Conservation (phyloP, 2,797 vertebrate species). For the Urosaurus nigricauda region DNA sequence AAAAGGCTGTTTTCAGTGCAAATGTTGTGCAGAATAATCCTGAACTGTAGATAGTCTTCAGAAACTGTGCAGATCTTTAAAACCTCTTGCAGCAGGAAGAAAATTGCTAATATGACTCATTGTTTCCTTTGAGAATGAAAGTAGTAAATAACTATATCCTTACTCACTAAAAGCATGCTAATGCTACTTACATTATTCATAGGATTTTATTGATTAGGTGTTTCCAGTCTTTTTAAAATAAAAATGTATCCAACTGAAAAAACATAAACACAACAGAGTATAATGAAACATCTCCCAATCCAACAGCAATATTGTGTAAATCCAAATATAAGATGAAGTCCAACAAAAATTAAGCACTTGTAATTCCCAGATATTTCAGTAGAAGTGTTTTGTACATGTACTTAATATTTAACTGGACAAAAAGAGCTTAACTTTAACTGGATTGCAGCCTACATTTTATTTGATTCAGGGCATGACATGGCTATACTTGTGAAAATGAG, state of each 20-base stretch:
- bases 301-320: not conserved
- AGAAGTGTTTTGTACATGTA: not conserved
- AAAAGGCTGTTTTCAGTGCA: too few relatives aligned
- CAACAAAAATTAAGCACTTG: not conserved
- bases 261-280: not conserved
- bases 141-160: too few relatives aligned
- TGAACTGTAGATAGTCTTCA: too few relatives aligned
- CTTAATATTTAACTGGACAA: not conserved
- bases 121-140: too few relatives aligned
- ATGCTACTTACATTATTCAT: not conserved
- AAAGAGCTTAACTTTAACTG: not conserved
- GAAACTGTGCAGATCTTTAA: too few relatives aligned
- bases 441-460: not conserved
- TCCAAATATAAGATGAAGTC: not conserved
- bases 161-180: not conserved
- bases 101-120: too few relatives aligned
- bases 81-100: too few relatives aligned
- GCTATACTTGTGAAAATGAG: not conserved
- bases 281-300: not conserved
- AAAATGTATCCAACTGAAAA: not conserved
- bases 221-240: not conserved
- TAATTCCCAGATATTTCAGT: not conserved
- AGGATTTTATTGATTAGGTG: not conserved
- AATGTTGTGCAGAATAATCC: too few relatives aligned
- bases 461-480: conserved; percentile 5